Conservation (phyloP, 2,888 invertebrate genomes). For the Aromia moschata region DNA sequence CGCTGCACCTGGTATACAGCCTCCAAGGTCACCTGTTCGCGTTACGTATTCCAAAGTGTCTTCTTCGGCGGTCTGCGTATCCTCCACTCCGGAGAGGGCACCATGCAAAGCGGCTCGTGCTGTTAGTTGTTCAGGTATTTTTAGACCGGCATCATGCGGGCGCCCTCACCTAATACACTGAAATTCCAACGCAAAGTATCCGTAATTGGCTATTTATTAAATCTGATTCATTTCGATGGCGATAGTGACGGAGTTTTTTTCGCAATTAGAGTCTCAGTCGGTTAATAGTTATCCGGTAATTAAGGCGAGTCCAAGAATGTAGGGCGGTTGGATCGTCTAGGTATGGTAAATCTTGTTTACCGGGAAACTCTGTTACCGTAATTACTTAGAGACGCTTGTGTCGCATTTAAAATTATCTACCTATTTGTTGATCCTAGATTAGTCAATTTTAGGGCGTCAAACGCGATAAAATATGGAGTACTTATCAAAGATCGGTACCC, state of each 20-base stretch:
- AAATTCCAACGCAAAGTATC: constrained; percentile 39
- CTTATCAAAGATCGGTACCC: too few species aligned
- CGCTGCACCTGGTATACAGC: background rate
- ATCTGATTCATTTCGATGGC: constrained; percentile 37
- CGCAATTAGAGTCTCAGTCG: constrained; percentile 28
- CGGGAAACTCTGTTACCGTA: too few species aligned
- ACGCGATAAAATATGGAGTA: too few species aligned
- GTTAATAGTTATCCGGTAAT: constrained; percentile 9
- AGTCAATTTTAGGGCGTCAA: too few species aligned
- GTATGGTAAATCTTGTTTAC: too few species aligned
- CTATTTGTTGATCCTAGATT: too few species aligned
- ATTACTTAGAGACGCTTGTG: too few species aligned
- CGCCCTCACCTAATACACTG: constrained; percentile 46
- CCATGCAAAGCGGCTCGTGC: constrained; percentile 37
- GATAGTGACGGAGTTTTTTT: constrained; percentile 24
- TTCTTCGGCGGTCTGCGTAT: background rate
- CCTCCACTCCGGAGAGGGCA: constrained; percentile 6
- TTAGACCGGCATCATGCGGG: constrained; percentile 48
- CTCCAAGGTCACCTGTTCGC: background rate
- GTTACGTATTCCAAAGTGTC: constrained; percentile 2
- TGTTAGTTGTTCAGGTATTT: constrained; percentile 39
- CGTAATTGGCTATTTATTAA: constrained; percentile 41
- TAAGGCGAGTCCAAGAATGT: background rate
- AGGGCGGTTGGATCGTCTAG: too few species aligned
- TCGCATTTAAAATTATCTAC: too few species aligned